These are phyloP conservation scores for Drosophila neocordata DNA, from an alignment of 1,140 invertebrate genomes.

Conservation along the genomic window DNA sequence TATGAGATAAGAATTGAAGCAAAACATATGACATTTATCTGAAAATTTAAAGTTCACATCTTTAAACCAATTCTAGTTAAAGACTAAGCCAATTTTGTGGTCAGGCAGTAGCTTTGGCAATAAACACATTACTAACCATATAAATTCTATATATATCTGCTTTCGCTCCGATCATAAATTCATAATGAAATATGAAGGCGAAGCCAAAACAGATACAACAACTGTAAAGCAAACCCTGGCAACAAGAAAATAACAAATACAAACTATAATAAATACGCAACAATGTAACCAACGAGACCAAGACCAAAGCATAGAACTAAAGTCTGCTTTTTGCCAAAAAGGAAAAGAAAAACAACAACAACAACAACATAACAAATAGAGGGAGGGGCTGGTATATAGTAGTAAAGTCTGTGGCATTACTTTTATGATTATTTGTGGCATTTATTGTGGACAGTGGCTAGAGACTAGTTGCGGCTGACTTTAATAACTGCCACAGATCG, in stretches of 20 bases:
- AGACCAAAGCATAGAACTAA: slow-evolving; percentile 16
- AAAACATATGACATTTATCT: slow-evolving; percentile 31
- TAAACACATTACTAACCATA: slow-evolving; percentile 66
- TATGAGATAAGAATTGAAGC: slow-evolving; percentile 1
- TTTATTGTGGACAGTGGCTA: slow-evolving; percentile 53
- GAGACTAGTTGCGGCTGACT: slow-evolving; percentile 40
- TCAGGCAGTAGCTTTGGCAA: slow-evolving; percentile 58
- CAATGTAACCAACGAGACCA: slow-evolving; percentile 34
- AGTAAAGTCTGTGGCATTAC: slow-evolving; percentile 63
- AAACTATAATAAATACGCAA: slow-evolving; percentile 59
- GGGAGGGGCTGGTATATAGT: slow-evolving; percentile 22
- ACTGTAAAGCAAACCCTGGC: slow-evolving; percentile 30
- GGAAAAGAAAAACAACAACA: slow-evolving; percentile 23
- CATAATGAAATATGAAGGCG: slow-evolving; percentile 70
- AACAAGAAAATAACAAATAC: slow-evolving; percentile 17
- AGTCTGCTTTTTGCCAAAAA: slow-evolving; percentile 46
- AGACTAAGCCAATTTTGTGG: slow-evolving; percentile 10
- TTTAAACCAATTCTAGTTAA: slow-evolving; percentile 1
- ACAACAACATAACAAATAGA: too few relatives aligned
- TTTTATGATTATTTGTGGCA: slow-evolving; percentile 80
- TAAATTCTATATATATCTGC: not conserved
- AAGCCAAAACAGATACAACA: slow-evolving; percentile 44
- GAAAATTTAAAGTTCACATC: not conserved
- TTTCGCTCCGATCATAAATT: slow-evolving; percentile 66
- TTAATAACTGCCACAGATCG: slow-evolving; percentile 21